These are phyloP conservation scores for Pitangus sulphuratus DNA, from an alignment of 2,797 vertebrate genomes.

Conservation along the genomic window DNA sequence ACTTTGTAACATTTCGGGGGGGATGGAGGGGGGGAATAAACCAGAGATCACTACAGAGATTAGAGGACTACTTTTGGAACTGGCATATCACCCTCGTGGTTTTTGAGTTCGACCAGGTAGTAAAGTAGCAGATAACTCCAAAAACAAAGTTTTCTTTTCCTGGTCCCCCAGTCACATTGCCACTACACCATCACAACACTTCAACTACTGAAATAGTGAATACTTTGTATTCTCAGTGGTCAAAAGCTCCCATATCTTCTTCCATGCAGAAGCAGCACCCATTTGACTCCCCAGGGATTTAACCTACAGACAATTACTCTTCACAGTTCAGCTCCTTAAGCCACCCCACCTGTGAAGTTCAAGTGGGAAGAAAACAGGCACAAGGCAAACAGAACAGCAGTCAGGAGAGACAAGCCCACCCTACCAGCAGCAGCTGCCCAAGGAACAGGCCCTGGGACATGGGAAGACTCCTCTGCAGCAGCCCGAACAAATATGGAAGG, in stretches of 20 bases:
- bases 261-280: not conserved
- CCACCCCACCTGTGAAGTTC: not conserved
- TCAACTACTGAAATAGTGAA: not conserved
- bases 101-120: not conserved
- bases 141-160: not conserved
- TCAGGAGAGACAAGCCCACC: too few species aligned
- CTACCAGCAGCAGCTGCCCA: accelerated
- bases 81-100: not conserved
- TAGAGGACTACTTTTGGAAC: not conserved
- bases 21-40: not conserved
- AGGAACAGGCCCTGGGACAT: accelerated
- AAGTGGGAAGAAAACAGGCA: not conserved
- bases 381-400: not conserved
- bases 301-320: not conserved
- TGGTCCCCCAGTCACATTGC: not conserved
- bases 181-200: accelerated
- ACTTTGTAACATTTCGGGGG: not conserved
- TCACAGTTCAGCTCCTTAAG: not conserved
- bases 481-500: not conserved
- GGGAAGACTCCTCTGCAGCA: not conserved
- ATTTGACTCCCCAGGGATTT: not conserved
- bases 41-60: not conserved
- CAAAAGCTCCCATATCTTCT: not conserved
- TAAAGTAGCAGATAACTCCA: not conserved
- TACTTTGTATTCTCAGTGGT: not conserved